These are phyloP conservation scores for Gortyna flavago DNA, from an alignment of 2,888 invertebrate species.

Conservation along the genomic window DNA sequence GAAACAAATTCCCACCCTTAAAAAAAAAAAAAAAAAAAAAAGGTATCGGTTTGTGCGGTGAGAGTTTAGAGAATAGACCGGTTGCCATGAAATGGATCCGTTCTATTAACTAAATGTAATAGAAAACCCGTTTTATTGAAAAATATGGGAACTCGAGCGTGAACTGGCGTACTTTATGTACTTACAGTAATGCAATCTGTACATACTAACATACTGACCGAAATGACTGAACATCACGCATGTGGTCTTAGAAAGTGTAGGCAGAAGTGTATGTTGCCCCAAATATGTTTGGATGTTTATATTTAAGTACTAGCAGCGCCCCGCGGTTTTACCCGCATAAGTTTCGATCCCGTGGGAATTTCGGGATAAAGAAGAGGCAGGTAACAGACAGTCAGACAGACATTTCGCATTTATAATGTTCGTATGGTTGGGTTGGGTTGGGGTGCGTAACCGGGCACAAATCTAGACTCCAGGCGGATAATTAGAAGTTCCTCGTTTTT, in stretches of 20 bases:
- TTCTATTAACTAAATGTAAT: slow-evolving; percentile 32
- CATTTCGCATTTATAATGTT: no score
- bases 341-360: no score
- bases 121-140: slow-evolving; percentile 41
- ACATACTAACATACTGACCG: slow-evolving; percentile 23
- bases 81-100: slow-evolving; percentile 18
- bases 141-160: slow-evolving; percentile 31
- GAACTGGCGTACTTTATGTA: not conserved
- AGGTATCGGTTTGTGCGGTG: not conserved
- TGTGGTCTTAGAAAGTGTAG: no score
- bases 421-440: no score
- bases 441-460: not conserved
- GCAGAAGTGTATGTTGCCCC: not conserved
- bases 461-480: not conserved
- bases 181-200: not conserved
- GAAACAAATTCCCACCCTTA: no score
- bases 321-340: no score
- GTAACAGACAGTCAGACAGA: no score
- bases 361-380: no score
- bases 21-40: no score
- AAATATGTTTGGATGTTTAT: no score
- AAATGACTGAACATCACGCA: not conserved
- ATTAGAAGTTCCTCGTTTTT: not conserved
- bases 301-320: no score
- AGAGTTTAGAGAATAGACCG: not conserved